phyloP scores from a whole-genome alignment of 2,888 invertebrate genomes.

The Trichopria drosophilae region DNA sequence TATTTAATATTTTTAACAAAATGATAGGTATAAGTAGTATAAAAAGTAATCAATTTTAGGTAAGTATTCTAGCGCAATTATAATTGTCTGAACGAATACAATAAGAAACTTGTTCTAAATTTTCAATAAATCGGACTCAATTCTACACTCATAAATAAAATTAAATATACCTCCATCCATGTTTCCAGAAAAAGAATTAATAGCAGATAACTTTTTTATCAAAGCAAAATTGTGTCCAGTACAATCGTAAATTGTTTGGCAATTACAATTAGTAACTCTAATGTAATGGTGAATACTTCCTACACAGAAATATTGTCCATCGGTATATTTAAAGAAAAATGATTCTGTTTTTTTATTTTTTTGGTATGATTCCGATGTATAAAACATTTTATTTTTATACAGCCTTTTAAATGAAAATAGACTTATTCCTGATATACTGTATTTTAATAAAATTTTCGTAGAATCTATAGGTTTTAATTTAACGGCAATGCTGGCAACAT shows the following conservation, averaged over 20 bases:
- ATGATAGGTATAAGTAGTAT: not conserved
- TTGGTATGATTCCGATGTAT: not conserved
- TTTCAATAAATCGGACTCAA: not conserved
- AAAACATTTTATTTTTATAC: conserved; percentile 4
- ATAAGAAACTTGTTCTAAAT: no score
- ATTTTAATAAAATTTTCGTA: not conserved
- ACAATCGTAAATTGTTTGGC: conserved; percentile 3
- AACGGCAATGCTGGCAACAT: not conserved
- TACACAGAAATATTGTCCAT: not conserved
- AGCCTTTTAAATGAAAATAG: conserved; percentile 8
- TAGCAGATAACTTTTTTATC: not conserved
- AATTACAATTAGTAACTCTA: conserved; percentile 6
- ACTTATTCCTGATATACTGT: not conserved
- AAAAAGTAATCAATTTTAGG: no score
- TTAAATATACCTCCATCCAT: not conserved
- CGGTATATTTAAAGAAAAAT: conserved; percentile 3
- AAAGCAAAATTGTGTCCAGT: not conserved
- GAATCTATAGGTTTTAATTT: not conserved
- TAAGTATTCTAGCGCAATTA: no score
- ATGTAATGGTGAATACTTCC: conserved; percentile 6
- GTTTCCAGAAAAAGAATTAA: conserved; percentile 5
- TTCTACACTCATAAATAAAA: conserved; percentile 4
- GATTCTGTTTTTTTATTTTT: conserved; percentile 6
- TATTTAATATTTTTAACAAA: not conserved
- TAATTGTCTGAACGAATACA: no score